Evolutionary conservation across 2,888 invertebrate genomes (phyloP), one percentile per base, ranked within the genome.

Genomic region (Pharmacophagus antenor): DNA sequence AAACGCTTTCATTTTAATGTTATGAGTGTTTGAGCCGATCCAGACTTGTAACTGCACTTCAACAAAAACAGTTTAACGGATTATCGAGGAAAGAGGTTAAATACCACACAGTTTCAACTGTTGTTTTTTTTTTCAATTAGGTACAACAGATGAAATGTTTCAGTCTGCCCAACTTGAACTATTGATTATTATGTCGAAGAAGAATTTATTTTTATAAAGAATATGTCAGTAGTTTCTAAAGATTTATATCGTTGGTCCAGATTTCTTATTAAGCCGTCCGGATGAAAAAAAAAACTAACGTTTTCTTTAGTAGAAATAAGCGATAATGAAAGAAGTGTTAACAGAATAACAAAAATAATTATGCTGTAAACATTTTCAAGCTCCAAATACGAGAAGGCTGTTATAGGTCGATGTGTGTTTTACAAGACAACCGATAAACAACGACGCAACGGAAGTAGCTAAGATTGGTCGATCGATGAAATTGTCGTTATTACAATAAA

Each of bases 41-140:
- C 37, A 55, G 44, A 55, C 50, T 56, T 31, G 37, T 52, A 61
- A 61, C 23, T 52, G 51, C 47, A 52, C 22, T 56, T 55, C 17
- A 51, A 46, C 47, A 46, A 54, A 56, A 56, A 51, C 25, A 51
- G 31, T 52, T 56, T n/a, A 44, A 31, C 15, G 37, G 20, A 15
- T 48, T 20, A 21, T 56, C 23, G 27, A 49, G 48, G 25, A 54
- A 58, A 18, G 53, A 58, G 58, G 58, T 49, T 58, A 54, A 54
- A 48, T 42, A 49, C 42, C 42, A n/a, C 41, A 21, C 27, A 47
- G 21, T 47, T 47, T 47, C 27, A 7, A 4, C 41, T 31, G 37
- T 37, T n/a, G n/a, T n/a, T n/a, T n/a, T 44, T 25, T 25, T 47
- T 52, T 52, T 37, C 15, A 53, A 41, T 58, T 41, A 46, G 22